Conservation (phyloP, 2,113 vertebrate genomes). For the Tamias sibiricus region DNA sequence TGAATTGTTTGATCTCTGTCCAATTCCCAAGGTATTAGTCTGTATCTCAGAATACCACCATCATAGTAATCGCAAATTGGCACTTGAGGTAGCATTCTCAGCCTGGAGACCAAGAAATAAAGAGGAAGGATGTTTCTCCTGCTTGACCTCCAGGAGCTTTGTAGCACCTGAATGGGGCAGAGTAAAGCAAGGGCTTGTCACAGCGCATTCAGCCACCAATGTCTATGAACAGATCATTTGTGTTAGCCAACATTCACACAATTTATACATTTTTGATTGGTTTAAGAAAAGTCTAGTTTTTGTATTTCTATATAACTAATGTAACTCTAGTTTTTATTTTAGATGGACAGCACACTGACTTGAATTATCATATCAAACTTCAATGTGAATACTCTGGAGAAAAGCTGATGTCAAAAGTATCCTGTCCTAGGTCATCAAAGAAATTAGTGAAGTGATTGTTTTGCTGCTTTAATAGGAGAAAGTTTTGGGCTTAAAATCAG, state of each 20-base stretch:
- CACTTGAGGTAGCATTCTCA: slow-evolving; percentile 60
- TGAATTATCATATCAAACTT: background rate
- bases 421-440: background rate
- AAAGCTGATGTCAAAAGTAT: background rate
- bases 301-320: background rate
- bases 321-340: background rate
- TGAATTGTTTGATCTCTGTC: slow-evolving; percentile 73
- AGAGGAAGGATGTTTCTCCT: slow-evolving; percentile 1
- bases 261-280: background rate
- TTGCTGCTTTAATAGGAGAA: background rate
- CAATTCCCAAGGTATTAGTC: slow-evolving; percentile 68
- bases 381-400: background rate
- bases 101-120: slow-evolving; percentile 59
- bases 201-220: background rate
- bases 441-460: background rate
- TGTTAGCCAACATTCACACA: background rate
- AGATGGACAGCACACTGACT: background rate
- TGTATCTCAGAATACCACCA: slow-evolving; percentile 59
- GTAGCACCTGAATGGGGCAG: no score
- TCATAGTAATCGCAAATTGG: slow-evolving; percentile 70
- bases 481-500: background rate
- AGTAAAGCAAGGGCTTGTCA: background rate
- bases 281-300: background rate
- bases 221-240: background rate
- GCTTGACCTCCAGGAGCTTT: background rate